Evolutionary conservation across 2,113 vertebrate genomes (phyloP), one percentile per base, ranked within the genome.

Genomic region (Lophius piscatorius): DNA sequence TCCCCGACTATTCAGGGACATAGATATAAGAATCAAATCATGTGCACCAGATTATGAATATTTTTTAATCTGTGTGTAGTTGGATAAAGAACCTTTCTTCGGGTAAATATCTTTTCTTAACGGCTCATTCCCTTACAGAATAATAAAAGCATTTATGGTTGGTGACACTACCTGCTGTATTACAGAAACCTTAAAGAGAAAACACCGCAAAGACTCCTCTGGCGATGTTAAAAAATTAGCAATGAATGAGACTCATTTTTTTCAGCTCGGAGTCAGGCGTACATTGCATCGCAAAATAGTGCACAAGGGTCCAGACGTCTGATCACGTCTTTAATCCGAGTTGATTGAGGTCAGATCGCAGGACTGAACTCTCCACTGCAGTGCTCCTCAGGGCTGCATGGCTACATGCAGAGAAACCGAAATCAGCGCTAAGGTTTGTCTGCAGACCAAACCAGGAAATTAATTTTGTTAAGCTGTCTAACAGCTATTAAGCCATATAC

Each of bases 271-370:
- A 70, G 62, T 63, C 1, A 34, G 21, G 9, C 49, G 35, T 54
- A 51, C 21, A 13, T 12, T 63, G 62, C 46, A 42, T 70, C 6
- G 35, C 1, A 23, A 66, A 58, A 28, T 31, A 34, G 74, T 54
- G 52, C 18, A 11, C 22, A 1, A 12, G 60, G 64, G 67, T 23
- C 36, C 34, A 68, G 31, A 63, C 22, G 9, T 73, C 52, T 41
- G 68, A 78, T 63, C 59, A 21, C 34, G 54, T 56, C 75, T 80
- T 76, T 83, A 83, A 80, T 85, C 66, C 63, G 59, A 79, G 57
- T 23, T 81, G 82, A 83, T 85, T 87, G 82, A 79, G 82, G 77
- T 85, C 80, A 81, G 69, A 75, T 60, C 33, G 23, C 56, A 58
- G 65, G 38, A 72, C 47, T 74, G 71, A 82, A 76, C 82, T 78